Percentiles rank a stretch among this genome's conserved stretches.
phyloP scores from a whole-genome alignment of 1,140 invertebrate genomes.

The Drosophila bocki region DNA sequence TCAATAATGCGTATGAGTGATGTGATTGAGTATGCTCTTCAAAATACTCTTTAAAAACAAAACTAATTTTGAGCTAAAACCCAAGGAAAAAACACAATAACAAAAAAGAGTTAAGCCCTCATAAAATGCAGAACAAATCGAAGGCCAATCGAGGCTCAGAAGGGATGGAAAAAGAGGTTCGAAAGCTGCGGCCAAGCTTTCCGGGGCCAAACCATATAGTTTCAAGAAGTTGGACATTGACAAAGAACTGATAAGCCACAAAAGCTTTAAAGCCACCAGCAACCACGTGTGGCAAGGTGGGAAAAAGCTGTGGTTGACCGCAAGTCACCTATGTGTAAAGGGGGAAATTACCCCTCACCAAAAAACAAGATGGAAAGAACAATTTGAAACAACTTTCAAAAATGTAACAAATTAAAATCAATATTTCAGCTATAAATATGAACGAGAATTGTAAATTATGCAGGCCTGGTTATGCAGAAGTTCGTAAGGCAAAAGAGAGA shows the following conservation, averaged over 20 bases:
- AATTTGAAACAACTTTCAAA: conserved; percentile 59
- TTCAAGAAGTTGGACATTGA: conserved; percentile 20
- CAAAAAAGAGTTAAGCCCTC: background rate
- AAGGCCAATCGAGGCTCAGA: conserved; percentile 8
- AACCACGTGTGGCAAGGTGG: conserved; percentile 9
- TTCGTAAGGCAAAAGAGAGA: background rate
- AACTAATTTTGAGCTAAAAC: background rate
- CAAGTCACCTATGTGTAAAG: conserved; percentile 11
- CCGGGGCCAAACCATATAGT: conserved; percentile 21
- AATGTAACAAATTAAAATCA: conserved; percentile 68
- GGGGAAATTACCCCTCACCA: background rate
- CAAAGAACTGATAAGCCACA: conserved; percentile 49
- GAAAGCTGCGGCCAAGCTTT: conserved; percentile 44
- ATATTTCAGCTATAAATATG: conserved; percentile 74
- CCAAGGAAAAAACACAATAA: background rate
- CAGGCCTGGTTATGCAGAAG: conserved; percentile 33
- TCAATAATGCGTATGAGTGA: background rate
- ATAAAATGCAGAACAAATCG: conserved; percentile 14
- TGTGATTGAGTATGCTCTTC: background rate
- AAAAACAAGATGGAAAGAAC: conserved; percentile 10
- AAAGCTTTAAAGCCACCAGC: conserved; percentile 46
- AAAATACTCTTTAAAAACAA: background rate
- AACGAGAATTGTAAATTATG: conserved; percentile 60
- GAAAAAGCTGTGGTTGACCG: conserved; percentile 43
- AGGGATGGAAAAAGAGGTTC: conserved; percentile 7